Evolutionary conservation across 1,140 invertebrate genomes (phyloP).

Genomic region (Lasaia peninsularis): DNA sequence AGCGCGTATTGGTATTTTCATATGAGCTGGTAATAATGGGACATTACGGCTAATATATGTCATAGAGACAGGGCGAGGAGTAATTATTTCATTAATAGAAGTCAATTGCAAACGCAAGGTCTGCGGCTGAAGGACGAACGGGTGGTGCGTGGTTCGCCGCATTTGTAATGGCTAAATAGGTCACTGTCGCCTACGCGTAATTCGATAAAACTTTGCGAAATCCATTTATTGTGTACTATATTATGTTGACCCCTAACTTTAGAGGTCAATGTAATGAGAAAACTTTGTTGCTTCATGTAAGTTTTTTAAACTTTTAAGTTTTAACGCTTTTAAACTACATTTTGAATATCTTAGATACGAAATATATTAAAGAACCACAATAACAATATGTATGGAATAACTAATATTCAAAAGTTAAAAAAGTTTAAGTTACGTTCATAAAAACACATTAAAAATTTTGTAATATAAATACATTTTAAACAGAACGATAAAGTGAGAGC

Average conservation of each 20-base stretch:
- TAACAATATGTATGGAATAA: no score
- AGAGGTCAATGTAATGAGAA: background rate
- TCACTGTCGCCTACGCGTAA: conserved; percentile 69
- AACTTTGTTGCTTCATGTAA: background rate
- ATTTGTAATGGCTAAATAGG: conserved; percentile 53
- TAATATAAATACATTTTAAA: background rate
- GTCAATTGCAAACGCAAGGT: conserved; percentile 27
- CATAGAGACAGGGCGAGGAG: conserved; percentile 21
- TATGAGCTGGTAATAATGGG: background rate
- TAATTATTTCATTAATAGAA: conserved; percentile 27
- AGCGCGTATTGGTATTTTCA: background rate
- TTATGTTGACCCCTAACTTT: background rate
- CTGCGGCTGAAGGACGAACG: conserved; percentile 39
- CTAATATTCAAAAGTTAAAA: no score
- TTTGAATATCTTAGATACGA: no score
- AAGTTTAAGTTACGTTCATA: no score
- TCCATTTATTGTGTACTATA: background rate
- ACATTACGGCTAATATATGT: background rate
- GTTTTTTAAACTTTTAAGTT: background rate
- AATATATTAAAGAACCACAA: no score
- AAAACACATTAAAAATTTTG: no score
- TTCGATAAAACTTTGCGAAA: conserved; percentile 61
- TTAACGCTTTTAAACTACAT: background rate
- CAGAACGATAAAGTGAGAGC: conserved; percentile 19
- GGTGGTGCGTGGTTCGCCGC: conserved; percentile 45